These are phyloP conservation scores for Zoanthus sociatus DNA, from an alignment of 92 coral and sea anemone genomes.

Conservation along the genomic window DNA sequence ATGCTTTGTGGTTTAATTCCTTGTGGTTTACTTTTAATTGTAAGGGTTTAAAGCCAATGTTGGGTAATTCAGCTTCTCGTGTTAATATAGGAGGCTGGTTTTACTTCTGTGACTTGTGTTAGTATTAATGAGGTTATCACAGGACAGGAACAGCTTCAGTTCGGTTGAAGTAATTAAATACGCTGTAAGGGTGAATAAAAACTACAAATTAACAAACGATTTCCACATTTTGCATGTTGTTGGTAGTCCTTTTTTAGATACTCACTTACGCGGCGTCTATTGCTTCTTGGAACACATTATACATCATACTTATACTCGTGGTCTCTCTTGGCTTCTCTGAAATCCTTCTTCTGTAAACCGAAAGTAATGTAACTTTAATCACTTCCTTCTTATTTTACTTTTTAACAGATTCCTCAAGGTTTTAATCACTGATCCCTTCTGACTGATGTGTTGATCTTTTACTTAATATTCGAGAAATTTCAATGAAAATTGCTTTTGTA, in stretches of 20 bases:
- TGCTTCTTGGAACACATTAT: neutral
- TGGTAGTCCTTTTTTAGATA: neutral
- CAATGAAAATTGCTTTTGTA: too few relatives aligned
- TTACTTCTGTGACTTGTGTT: neutral
- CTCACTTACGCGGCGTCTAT: neutral
- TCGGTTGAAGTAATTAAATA: neutral
- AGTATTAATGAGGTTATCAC: neutral
- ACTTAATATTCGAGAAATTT: neutral
- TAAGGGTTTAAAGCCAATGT: neutral
- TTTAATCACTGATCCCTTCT: slow-evolving; percentile 46
- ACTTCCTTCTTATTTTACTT: neutral
- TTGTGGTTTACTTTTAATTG: neutral
- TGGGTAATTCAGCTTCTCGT: neutral
- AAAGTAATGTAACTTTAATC: neutral
- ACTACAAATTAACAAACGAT: neutral
- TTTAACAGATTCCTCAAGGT: slow-evolving; percentile 20
- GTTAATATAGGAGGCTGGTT: neutral
- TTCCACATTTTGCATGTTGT: neutral
- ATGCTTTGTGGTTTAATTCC: neutral
- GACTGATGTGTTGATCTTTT: slow-evolving; percentile 48
- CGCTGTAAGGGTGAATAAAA: slow-evolving; percentile 8
- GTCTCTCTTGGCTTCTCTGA: slow-evolving; percentile 8
- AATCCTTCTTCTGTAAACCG: neutral
- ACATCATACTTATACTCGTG: neutral
- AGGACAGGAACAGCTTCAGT: neutral